Evolutionary conservation across 2,113 vertebrate genomes (phyloP).

Genomic region (Dunckerocampus dactyliophorus): DNA sequence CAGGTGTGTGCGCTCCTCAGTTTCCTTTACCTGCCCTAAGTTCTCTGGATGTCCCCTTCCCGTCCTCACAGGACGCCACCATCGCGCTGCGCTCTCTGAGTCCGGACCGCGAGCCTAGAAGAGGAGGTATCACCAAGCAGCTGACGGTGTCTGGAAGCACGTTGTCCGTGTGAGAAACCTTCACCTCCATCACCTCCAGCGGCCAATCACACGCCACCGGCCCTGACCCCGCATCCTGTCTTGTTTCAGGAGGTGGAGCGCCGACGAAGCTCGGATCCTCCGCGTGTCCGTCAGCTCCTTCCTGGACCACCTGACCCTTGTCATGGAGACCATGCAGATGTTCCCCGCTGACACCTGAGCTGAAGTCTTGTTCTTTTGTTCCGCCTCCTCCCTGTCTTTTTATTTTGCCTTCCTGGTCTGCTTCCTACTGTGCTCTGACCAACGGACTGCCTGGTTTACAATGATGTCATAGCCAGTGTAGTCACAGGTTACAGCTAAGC

Average conservation of each 20-base stretch:
- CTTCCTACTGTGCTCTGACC: too few relatives aligned
- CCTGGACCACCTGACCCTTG: slow-evolving; percentile 6
- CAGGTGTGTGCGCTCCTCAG: too few relatives aligned
- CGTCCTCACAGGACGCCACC: neutral
- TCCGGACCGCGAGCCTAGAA: slow-evolving; percentile 2
- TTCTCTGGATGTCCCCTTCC: slow-evolving; percentile 5
- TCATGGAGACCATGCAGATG: slow-evolving; percentile 6
- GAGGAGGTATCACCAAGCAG: neutral
- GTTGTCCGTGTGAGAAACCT: neutral
- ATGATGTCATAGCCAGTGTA: too few relatives aligned
- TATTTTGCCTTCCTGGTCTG: too few relatives aligned
- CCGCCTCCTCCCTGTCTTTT: too few relatives aligned
- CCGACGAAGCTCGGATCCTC: slow-evolving; percentile 4
- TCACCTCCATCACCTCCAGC: too few relatives aligned
- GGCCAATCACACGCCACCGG: neutral
- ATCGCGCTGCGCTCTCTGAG: slow-evolving; percentile 2
- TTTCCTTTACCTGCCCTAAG: too few relatives aligned
- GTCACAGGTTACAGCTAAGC: too few relatives aligned
- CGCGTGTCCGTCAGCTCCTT: slow-evolving; percentile 12
- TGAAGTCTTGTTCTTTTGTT: too few relatives aligned
- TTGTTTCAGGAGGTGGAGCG: slow-evolving; percentile 5
- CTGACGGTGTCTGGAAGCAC: neutral
- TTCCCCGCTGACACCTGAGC: neutral
- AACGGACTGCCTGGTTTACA: too few relatives aligned
- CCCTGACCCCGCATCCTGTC: neutral